Conservation (phyloP, 2,113 vertebrate genomes). For the Cheirogaleus medius region DNA sequence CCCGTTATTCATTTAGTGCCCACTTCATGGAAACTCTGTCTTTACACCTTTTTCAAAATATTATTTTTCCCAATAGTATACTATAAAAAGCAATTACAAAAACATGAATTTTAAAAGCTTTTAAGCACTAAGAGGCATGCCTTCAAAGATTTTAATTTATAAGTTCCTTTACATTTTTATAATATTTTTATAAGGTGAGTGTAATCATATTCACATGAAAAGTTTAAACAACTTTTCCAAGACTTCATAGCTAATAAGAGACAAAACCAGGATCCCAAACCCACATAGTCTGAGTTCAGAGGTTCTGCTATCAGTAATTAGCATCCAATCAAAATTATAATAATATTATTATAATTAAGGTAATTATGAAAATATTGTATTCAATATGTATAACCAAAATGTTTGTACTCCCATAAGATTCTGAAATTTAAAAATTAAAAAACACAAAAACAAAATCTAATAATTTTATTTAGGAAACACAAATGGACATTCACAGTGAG, state of each 20-base stretch:
- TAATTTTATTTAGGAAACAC: not conserved
- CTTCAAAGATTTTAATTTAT: not conserved
- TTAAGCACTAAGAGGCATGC: not conserved
- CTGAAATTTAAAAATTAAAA: too few species aligned
- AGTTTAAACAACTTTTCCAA: not conserved
- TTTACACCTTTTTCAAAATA: not conserved
- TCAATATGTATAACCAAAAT: too few species aligned
- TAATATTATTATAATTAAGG: not conserved
- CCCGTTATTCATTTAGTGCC: not conserved
- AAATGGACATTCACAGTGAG: not conserved
- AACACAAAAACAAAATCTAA: not conserved
- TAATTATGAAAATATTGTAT: not conserved
- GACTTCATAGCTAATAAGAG: not conserved
- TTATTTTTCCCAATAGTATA: not conserved
- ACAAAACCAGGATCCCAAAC: not conserved
- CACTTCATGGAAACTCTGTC: not conserved
- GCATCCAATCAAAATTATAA: not conserved
- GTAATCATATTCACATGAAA: not conserved
- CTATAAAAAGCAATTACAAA: not conserved
- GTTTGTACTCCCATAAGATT: too few species aligned
- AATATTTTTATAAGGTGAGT: not conserved
- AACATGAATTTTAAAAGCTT: not conserved
- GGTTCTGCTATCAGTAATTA: not conserved
- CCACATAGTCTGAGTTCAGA: not conserved
- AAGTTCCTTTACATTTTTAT: not conserved